Evolutionary conservation across 2,888 invertebrate species (phyloP), one percentile per base, ranked within the genome.

Genomic region (Andrena flavipes): DNA sequence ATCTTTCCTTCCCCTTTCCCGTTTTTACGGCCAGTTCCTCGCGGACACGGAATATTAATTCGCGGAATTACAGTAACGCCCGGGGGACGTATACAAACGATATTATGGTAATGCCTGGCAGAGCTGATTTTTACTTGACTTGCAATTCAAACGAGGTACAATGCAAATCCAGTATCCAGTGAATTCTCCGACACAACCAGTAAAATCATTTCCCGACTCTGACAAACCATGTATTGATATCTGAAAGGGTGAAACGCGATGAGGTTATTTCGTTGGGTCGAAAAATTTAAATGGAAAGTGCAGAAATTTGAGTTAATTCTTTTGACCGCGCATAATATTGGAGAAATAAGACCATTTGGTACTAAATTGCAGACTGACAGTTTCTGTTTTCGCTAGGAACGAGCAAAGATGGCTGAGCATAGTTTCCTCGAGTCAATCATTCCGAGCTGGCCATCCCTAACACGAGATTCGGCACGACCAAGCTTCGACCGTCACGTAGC

Each of bases 401-500:
- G 35, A 29, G 26, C 16, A 23, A 13, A 60, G 60, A 67, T 73
- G 51, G 62, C 42, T 54, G 60, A 48, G 56, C 35, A n/a, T 56
- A 80, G 64, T 54, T 73, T 33, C 16, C 62, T n/a, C 23, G 48
- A 56, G 60, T 54, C 35, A 54, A 62, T 48, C 35, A 51, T 69
- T 77, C 49, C 49, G 59, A 62, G 42, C 54, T 35, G 64, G 51
- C 48, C 23, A 56, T n/a, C 26, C 48, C 63, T 63, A 51, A 70
- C 70, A 35, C 68, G 76, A 63, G 70, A 59, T 70, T 83, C 73
- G 76, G 73, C 56, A 64, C 75, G n/a, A 54, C 73, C 65, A 59
- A 76, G 75, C 63, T 70, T 75, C 76, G 60, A 10, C 56, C 71
- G 71, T 80, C 78, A 76, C 76, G 77, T 72, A 76, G 59, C 79